Base-by-base conservation (phyloP, 2,113 vertebrate species). In the Sitta europaea region DNA sequence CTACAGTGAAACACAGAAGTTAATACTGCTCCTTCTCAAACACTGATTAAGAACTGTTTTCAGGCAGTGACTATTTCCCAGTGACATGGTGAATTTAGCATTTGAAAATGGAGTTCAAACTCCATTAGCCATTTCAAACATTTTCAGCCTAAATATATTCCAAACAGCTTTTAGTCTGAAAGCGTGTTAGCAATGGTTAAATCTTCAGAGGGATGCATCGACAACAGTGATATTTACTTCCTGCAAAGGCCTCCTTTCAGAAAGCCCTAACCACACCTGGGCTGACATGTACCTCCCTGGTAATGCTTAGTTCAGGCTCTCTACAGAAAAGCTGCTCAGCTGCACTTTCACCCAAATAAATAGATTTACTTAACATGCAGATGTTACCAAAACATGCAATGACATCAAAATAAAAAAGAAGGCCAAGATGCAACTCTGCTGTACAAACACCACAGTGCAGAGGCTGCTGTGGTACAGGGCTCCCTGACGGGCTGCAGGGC, bases 131-230 rank as follows among this genome's bases (percentile, higher is more conserved):
- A 40, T 62, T 88, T 88, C 67, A 70, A 58, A 83, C 38, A 5
- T 70, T 72, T 83, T 83, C 24, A n/a, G 47, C 27, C 47, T 55
- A 18, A 54, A 65, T 42, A 66, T 70, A 13, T 79, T 63, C 28
- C 6, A 47, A 86, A 78, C 9, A 68, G 78, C 71, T 87, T 87
- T 82, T 35, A 75, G n/a, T 50, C 84, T 95, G 87, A 84, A 63
- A 82, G 74, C 51, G 36, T 2, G 33, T 31, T 73, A 43, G 47
- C 78, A 62, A 50, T 14, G 75, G 92, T 86, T 73, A 82, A 58
- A 58, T 15, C 78, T 88, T 70, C 1, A 83, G 85, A 82, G 2
- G 1, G 61, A 62, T 48, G 58, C 74, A 85, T 50, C 45, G 82
- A 48, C 79, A 50, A 47, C 22, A 4, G 57, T 29, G n/a, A 8